These are phyloP conservation scores for Epinotia nisella DNA, from an alignment of 2,888 invertebrate species.

Conservation along the genomic window DNA sequence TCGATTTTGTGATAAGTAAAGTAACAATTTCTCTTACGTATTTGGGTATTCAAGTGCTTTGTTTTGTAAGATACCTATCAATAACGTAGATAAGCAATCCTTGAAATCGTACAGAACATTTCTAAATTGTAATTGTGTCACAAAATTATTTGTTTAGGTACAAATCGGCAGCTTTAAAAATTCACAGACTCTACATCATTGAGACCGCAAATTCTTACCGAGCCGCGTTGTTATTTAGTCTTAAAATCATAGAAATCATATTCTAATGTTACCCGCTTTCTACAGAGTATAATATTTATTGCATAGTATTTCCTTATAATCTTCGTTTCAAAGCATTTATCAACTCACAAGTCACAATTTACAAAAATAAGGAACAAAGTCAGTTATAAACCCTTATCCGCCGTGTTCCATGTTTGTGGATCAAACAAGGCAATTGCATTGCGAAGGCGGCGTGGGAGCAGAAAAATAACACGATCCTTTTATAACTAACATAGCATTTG, in stretches of 20 bases:
- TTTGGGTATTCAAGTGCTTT: constrained; percentile 31
- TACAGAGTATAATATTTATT: too few species aligned
- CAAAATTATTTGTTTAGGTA: neutral
- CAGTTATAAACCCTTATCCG: neutral
- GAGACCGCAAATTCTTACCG: constrained; percentile 4
- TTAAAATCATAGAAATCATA: neutral
- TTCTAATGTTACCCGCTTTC: too few species aligned
- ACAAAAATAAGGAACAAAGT: neutral
- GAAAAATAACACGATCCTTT: constrained; percentile 31
- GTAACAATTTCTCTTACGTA: constrained; percentile 26
- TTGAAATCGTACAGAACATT: neutral
- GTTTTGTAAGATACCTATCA: constrained; percentile 8
- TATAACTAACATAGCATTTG: constrained; percentile 13
- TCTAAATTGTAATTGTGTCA: neutral
- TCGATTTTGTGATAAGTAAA: constrained; percentile 32
- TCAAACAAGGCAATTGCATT: constrained; percentile 24
- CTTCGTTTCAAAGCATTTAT: neutral
- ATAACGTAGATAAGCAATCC: neutral
- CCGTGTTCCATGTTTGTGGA: constrained; percentile 6
- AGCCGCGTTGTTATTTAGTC: neutral
- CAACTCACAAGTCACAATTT: neutral
- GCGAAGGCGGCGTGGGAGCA: constrained; percentile 28
- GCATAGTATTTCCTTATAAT: neutral
- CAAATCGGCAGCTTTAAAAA: neutral
- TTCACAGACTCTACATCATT: neutral